phyloP scores from a whole-genome alignment of 1,140 invertebrate species.

The Drosophila nasuta region DNA sequence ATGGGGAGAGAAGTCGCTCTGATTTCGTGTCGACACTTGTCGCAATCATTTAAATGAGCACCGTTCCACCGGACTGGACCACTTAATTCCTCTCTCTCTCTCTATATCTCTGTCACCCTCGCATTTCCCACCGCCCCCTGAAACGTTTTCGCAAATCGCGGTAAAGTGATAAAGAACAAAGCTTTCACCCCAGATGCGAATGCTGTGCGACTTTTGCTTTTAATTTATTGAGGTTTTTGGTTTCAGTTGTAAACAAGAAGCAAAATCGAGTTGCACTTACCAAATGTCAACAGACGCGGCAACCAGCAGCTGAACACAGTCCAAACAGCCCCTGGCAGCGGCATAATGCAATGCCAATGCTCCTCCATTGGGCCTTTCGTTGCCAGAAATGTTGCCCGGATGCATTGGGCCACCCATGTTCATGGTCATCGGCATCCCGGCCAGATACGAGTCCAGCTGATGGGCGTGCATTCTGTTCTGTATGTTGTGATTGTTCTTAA shows the following conservation, averaged over 20 bases:
- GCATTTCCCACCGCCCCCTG: neutral
- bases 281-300: slow-evolving; percentile 91
- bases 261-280: slow-evolving; percentile 85
- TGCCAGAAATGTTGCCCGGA: slow-evolving; percentile 78
- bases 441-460: slow-evolving; percentile 73
- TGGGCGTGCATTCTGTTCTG: slow-evolving; percentile 73
- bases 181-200: slow-evolving; percentile 36
- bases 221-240: slow-evolving; percentile 6
- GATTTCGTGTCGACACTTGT: slow-evolving; percentile 29
- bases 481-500: slow-evolving; percentile 34
- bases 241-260: too few species aligned
- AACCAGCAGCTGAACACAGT: slow-evolving; percentile 92
- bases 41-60: slow-evolving; percentile 37
- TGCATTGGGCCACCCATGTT: slow-evolving; percentile 59
- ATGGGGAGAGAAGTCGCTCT: slow-evolving; percentile 40
- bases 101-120: too few species aligned
- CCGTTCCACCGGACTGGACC: slow-evolving; percentile 5
- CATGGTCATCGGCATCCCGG: slow-evolving; percentile 53
- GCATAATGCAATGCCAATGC: slow-evolving; percentile 93
- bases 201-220: slow-evolving; percentile 46
- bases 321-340: slow-evolving; percentile 92
- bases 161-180: slow-evolving; percentile 30
- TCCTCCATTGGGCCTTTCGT: slow-evolving; percentile 83
- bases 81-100: slow-evolving; percentile 13
- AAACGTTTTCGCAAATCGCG: neutral